A percentile compares a stretch with the other conserved stretches of the same genome.
phyloP scores from a whole-genome alignment of 2,797 vertebrate genomes.

The Pogoniulus pusillus region DNA sequence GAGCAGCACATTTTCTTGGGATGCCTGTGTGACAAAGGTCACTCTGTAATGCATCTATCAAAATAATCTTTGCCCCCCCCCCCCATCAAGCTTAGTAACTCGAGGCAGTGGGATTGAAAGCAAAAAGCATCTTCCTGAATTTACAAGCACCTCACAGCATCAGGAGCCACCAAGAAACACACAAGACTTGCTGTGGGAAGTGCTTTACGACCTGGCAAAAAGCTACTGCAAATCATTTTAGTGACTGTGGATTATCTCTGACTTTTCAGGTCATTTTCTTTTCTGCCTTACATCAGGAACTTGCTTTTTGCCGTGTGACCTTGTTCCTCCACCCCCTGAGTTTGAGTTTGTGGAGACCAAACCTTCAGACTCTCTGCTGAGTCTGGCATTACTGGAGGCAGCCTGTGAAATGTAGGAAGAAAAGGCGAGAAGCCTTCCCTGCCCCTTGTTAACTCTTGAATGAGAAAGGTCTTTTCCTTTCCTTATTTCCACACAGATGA shows the following conservation, averaged over 20 bases:
- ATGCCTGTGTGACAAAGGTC: background rate
- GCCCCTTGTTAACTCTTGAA: background rate
- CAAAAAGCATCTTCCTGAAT: background rate
- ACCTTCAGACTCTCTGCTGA: background rate
- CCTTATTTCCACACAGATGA: background rate
- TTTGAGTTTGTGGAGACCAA: background rate
- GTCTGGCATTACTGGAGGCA: background rate
- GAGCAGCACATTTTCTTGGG: background rate
- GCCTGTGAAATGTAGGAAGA: background rate
- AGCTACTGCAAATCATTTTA: background rate
- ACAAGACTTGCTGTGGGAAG: background rate
- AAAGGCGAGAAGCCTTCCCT: background rate
- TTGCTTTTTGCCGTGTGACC: background rate
- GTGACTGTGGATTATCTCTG: background rate
- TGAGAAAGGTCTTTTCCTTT: background rate
- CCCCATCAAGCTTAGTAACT: fast-evolving
- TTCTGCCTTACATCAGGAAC: background rate
- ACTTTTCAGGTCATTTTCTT: background rate
- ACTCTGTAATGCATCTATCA: background rate
- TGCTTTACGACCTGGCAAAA: background rate
- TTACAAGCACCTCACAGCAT: background rate
- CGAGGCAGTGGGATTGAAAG: fast-evolving
- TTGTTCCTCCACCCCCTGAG: background rate
- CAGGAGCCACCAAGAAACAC: background rate
- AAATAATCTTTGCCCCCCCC: background rate